These are phyloP conservation scores for Antennarius maculatus DNA, from an alignment of 2,797 vertebrate genomes.

Conservation along the genomic window DNA sequence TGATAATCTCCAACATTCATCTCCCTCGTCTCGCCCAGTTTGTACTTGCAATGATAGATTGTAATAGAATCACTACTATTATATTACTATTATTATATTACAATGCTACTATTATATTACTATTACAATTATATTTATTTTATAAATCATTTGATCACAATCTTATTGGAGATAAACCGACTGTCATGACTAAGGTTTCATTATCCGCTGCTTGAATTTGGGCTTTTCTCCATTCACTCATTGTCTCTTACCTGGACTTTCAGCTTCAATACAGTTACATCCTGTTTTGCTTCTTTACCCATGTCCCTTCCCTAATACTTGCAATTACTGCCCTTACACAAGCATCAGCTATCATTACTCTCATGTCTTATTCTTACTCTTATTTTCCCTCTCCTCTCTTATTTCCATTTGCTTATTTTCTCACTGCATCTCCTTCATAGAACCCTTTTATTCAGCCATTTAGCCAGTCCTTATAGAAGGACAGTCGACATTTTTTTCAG, in stretches of 20 bases:
- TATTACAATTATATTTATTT: no score
- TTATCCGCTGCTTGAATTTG: conserved; percentile 15
- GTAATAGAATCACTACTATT: no score
- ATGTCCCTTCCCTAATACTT: conserved; percentile 34
- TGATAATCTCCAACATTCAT: no score
- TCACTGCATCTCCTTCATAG: conserved; percentile 20
- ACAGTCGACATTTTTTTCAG: conserved; percentile 21
- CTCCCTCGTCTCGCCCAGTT: no score
- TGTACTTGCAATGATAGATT: no score
- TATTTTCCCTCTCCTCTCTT: conserved; percentile 9
- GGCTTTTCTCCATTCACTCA: conserved; percentile 6
- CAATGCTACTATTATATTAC: no score
- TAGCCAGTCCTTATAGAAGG: conserved; percentile 29
- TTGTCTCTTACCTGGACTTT: conserved; percentile 9
- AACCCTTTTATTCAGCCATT: conserved; percentile 27
- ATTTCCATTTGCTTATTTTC: conserved; percentile 27
- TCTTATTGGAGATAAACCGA: conserved; percentile 9
- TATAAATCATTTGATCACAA: conserved; percentile 14
- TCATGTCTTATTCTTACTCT: conserved; percentile 15
- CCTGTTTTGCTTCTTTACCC: conserved; percentile 26
- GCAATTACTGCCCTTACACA: conserved; percentile 36
- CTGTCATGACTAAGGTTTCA: conserved; percentile 19
- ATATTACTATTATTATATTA: not conserved
- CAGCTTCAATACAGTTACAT: conserved; percentile 11
- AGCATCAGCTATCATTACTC: conserved; percentile 12